phyloP scores from a whole-genome alignment of 2,797 vertebrate genomes.

The Hipposideros larvatus region DNA sequence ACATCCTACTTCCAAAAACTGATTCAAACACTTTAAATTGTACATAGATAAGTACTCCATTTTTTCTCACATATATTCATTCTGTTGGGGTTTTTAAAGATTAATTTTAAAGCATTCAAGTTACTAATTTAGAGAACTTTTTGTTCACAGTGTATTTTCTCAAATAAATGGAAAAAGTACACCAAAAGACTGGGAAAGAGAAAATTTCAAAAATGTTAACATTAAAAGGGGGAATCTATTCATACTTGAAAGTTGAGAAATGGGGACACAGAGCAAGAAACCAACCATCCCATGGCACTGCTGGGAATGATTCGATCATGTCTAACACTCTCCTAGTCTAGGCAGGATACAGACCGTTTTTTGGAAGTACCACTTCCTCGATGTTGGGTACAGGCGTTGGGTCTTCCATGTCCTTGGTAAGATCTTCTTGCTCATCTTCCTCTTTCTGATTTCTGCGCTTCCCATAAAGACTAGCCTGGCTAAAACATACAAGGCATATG shows the following conservation, averaged over 20 bases:
- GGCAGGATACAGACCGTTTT: slow-evolving; percentile 91
- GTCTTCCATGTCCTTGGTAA: slow-evolving; percentile 98
- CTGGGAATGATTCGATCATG: not conserved
- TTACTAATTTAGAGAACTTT: not conserved
- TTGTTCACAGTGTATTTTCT: not conserved
- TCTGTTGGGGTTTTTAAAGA: not conserved
- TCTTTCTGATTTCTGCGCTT: slow-evolving; percentile 96
- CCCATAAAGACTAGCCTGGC: slow-evolving; percentile 94
- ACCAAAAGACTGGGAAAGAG: not conserved
- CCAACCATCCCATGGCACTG: rapidly evolving
- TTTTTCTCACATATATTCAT: not conserved
- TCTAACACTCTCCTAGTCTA: rapidly evolving
- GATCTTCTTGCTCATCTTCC: slow-evolving; percentile 97
- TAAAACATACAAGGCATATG: slow-evolving; percentile 80
- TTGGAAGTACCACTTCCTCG: slow-evolving; percentile 96
- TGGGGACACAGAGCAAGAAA: not conserved
- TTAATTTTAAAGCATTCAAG: not conserved
- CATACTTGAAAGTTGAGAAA: not conserved
- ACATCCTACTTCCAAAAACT: not conserved
- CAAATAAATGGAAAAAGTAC: not conserved
- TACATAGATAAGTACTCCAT: not conserved
- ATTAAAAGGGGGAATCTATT: not conserved
- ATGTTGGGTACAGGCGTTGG: slow-evolving; percentile 97
- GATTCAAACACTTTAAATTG: not conserved
- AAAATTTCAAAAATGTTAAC: not conserved